Conservation (phyloP, 1,140 invertebrate genomes). For the Drosophila kikkawai region DNA sequence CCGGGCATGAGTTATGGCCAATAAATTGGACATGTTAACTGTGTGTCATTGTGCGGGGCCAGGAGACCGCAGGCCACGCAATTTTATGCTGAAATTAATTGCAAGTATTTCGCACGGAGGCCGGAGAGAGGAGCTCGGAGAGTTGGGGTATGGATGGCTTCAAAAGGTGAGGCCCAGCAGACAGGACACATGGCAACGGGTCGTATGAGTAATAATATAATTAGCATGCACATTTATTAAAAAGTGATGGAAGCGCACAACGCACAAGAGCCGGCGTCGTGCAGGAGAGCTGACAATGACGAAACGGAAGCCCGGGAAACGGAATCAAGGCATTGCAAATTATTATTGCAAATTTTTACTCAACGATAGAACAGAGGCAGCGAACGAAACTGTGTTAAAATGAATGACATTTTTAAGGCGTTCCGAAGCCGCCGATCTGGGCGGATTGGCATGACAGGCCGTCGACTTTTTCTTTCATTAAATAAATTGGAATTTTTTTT, state of each 20-base stretch:
- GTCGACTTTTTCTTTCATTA: constrained; percentile 56
- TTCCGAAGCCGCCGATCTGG: constrained; percentile 41
- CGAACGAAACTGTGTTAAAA: constrained; percentile 38
- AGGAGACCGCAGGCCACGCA: constrained; percentile 75
- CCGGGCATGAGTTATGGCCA: constrained; percentile 75
- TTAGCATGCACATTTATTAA: constrained; percentile 82
- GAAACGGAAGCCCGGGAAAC: constrained; percentile 37
- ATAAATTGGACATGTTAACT: constrained; percentile 83
- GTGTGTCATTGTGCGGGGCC: constrained; percentile 66
- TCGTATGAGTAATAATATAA: constrained; percentile 82
- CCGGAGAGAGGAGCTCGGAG: constrained; percentile 4
- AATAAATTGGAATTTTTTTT: constrained; percentile 64
- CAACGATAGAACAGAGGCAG: not conserved
- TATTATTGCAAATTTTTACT: constrained; percentile 67
- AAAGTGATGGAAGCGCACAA: constrained; percentile 79
- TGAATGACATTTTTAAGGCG: constrained; percentile 76
- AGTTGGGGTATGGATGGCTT: not conserved
- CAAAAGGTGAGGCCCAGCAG: constrained; percentile 3
- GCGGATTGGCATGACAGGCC: constrained; percentile 11
- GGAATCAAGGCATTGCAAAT: constrained; percentile 67
- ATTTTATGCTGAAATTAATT: constrained; percentile 82
- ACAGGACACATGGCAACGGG: constrained; percentile 48
- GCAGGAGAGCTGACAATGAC: constrained; percentile 11
- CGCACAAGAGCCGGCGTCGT: constrained; percentile 55
- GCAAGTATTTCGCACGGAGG: constrained; percentile 67